Conservation (phyloP, 2,797 vertebrate species). For the Eulemur mongoz region DNA sequence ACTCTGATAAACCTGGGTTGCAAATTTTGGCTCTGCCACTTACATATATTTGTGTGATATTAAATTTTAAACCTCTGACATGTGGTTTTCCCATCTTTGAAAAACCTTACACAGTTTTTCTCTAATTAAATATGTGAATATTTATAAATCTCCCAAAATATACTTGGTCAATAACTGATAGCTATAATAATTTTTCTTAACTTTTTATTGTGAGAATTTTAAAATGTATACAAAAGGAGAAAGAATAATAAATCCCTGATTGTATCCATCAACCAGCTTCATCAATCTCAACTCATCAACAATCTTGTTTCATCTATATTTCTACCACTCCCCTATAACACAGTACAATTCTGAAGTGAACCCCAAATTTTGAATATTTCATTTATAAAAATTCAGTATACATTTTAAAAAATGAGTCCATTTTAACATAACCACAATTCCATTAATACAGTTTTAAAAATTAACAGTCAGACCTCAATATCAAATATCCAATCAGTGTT, state of each 20-base stretch:
- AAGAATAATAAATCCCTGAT: background rate
- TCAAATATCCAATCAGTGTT: background rate
- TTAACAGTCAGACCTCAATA: background rate
- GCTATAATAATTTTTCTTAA: background rate
- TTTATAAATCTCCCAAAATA: background rate
- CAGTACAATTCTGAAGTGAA: constrained; percentile 4
- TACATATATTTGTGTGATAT: background rate
- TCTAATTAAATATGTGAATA: background rate
- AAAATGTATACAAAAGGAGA: background rate
- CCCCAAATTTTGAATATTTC: constrained; percentile 8
- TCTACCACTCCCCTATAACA: background rate
- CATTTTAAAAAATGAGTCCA: background rate
- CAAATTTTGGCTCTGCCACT: background rate
- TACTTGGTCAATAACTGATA: background rate
- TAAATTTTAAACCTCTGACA: constrained; percentile 18
- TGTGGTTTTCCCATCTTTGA: constrained; percentile 2
- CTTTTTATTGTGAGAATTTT: background rate
- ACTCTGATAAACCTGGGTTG: background rate
- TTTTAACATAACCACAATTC: constrained; percentile 17
- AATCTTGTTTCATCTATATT: constrained; percentile 20
- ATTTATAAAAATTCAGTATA: background rate
- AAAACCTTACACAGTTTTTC: constrained; percentile 27
- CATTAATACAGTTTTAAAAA: constrained; percentile 18
- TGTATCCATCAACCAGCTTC: background rate
- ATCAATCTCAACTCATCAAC: background rate